Evolutionary conservation across 2,113 vertebrate genomes (phyloP), one percentile per base, ranked within the genome.

Genomic region (Gallinago paraguaiae): DNA sequence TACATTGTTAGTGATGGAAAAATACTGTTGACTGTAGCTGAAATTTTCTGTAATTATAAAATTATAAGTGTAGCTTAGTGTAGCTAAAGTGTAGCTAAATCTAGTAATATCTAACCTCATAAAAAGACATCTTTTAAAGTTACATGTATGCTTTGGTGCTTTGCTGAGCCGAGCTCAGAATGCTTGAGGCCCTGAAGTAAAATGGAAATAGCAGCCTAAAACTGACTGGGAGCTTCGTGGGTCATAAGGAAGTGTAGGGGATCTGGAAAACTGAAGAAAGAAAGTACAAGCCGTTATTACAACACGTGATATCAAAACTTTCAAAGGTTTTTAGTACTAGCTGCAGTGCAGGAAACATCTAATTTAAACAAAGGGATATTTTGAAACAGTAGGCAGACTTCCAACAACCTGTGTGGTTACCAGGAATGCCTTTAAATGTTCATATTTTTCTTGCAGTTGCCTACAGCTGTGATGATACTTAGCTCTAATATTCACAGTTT

Each of bases 161-260:
- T 86, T 61, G 30, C 68, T 92, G 51, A 74, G 70, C 17, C 63
- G 53, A 83, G 13, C 19, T 91, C 50, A 68, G 64, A 84, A 39
- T 28, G 31, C 43, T 64, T 63, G 60, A 67, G 67, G 2, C 19
- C 33, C 37, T 31, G 28, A 84, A 70, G 14, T 37, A 60, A 74
- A 88, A 63, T n/a, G 35, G 41, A 68, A 89, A 43, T 6, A 76
- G 60, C 33, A 46, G 27, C 61, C 27, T 79, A 30, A 74, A 87
- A 45, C 10, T 1, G 2, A 9, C 56, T 30, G 31, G 19, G 46
- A 61, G 25, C 18, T 67, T 13, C 0, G 0, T 3, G 7, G 17
- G 17, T 30, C 37, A 6, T 53, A 63, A 70, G 31, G 46, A 65
- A 74, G 10, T 17, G 16, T 37, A 28, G 10, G 69, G 9, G 30